Evolutionary conservation across 2,888 invertebrate species (phyloP).

Genomic region (Phrixothrix hirtus): DNA sequence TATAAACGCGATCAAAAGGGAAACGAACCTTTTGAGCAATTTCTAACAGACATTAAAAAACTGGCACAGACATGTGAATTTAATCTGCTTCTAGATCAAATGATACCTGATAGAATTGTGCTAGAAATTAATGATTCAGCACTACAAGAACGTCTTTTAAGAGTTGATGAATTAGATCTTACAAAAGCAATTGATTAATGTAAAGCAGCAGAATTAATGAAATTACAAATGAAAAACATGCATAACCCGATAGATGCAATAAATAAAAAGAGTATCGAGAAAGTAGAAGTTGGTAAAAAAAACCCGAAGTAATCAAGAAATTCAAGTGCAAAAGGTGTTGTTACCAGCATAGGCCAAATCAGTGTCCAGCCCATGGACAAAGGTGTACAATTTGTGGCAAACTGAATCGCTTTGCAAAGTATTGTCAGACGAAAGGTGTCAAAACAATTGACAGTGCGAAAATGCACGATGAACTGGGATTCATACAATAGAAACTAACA

Average conservation of each 20-base stretch:
- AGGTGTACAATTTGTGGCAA: no score
- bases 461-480: no score
- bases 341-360: no score
- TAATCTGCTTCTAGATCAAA: neutral
- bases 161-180: neutral
- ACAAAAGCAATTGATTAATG: neutral
- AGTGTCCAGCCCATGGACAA: no score
- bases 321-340: neutral
- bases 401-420: neutral
- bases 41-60: neutral
- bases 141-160: neutral
- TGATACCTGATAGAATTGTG: neutral
- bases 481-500: no score
- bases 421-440: neutral
- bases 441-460: no score
- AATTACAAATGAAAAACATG: neutral
- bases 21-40: constrained; percentile 3
- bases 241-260: no score
- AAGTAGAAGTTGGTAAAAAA: neutral
- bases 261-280: neutral
- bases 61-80: neutral
- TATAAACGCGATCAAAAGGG: neutral
- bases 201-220: neutral
- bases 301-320: neutral
- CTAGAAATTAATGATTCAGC: neutral